phyloP scores from a whole-genome alignment of 2,797 vertebrate species.

The Paramormyrops hopkinsi region DNA sequence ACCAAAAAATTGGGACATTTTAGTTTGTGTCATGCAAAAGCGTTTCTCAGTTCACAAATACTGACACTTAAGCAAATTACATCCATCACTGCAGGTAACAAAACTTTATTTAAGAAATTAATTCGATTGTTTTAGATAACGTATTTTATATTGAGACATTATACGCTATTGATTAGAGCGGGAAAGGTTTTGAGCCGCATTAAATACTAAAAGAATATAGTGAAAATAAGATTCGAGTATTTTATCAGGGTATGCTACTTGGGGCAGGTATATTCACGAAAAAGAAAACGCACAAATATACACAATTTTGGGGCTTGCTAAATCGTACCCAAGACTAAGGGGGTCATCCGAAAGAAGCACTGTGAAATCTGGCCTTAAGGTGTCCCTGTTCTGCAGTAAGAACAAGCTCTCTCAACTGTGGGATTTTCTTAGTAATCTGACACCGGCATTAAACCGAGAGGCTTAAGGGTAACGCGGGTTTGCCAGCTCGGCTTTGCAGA shows the following conservation, averaged over 20 bases:
- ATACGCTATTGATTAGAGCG: not conserved
- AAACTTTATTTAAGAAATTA: not conserved
- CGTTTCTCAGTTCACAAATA: not conserved
- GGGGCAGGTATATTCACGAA: not conserved
- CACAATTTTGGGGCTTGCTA: not conserved
- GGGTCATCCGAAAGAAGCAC: not conserved
- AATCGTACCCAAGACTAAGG: not conserved
- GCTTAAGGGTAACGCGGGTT: not conserved
- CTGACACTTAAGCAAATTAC: not conserved
- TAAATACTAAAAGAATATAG: not conserved
- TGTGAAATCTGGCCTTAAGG: not conserved
- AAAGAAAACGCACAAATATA: not conserved
- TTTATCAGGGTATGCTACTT: not conserved
- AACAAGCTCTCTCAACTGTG: not conserved
- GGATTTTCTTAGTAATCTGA: slow-evolving; percentile 18
- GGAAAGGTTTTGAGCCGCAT: not conserved
- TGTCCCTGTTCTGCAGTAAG: slow-evolving; percentile 22
- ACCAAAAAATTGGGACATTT: not conserved
- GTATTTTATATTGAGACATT: not conserved
- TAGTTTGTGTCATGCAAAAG: not conserved
- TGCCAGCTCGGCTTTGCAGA: slow-evolving; percentile 21
- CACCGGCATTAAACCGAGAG: slow-evolving; percentile 13
- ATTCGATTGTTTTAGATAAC: not conserved
- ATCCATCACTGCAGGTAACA: not conserved
- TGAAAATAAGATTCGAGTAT: not conserved